phyloP scores from a whole-genome alignment of 2,888 invertebrate genomes.

The Eupeodes luniger region DNA sequence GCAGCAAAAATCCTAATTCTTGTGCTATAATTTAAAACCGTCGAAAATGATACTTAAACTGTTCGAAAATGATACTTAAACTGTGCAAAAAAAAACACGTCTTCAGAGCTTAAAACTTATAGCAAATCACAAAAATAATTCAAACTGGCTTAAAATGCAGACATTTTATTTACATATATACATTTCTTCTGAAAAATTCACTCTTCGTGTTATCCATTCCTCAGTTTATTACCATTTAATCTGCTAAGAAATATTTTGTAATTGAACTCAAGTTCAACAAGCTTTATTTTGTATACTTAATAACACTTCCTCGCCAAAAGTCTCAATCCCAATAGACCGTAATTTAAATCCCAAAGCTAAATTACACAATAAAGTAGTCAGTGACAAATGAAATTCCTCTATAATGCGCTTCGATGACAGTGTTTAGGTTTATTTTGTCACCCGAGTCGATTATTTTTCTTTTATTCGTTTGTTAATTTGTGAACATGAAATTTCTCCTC shows the following conservation, averaged over 20 bases:
- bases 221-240: not conserved
- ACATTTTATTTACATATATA: not conserved
- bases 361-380: constrained; percentile 7
- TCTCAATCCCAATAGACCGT: not conserved
- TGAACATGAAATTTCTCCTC: constrained; percentile 7
- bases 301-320: constrained; percentile 1
- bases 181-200: not conserved
- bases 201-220: not conserved
- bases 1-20: no score
- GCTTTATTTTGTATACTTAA: constrained; percentile 1
- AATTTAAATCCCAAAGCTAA: constrained; percentile 2
- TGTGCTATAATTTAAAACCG: no score
- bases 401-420: constrained; percentile 27
- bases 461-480: constrained; percentile 28
- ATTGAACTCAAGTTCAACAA: constrained; percentile 32
- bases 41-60: no score
- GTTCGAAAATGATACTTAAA: no score
- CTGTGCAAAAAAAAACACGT: no score
- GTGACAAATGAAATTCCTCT: constrained; percentile 16
- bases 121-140: not conserved
- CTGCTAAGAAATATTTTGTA: not conserved
- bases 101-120: no score
- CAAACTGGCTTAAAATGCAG: not conserved
- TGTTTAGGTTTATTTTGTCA: constrained; percentile 14
- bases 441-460: not conserved